Conservation (phyloP, 2,888 invertebrate species). For the Dioctria rufipes region DNA sequence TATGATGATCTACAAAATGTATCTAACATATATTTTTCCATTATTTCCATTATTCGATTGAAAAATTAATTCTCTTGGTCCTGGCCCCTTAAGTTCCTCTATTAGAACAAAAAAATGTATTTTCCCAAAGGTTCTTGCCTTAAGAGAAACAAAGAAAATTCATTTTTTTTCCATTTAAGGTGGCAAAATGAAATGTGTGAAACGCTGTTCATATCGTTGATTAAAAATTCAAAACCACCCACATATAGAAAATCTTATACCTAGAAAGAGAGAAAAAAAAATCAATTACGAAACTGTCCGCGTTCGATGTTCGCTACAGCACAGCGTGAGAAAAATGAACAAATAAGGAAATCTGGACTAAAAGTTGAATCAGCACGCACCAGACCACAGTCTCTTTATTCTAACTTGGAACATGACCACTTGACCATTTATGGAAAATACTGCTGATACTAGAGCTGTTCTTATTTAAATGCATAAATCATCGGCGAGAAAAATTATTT, state of each 20-base stretch:
- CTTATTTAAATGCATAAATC: slow-evolving; percentile 40
- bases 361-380: slow-evolving; percentile 7
- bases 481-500: slow-evolving; percentile 32
- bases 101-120: neutral
- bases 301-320: neutral
- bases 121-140: neutral
- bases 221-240: too few relatives aligned
- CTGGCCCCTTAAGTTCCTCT: slow-evolving; percentile 14
- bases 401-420: neutral
- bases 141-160: too few relatives aligned
- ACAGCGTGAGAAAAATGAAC: slow-evolving; percentile 38
- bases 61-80: neutral
- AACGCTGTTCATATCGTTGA: too few relatives aligned
- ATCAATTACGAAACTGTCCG: too few relatives aligned
- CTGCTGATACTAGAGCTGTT: neutral
- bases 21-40: too few relatives aligned
- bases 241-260: too few relatives aligned
- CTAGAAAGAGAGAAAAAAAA: too few relatives aligned
- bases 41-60: too few relatives aligned
- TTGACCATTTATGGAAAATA: slow-evolving; percentile 35
- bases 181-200: too few relatives aligned
- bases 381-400: neutral
- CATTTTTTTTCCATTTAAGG: too few relatives aligned
- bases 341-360: slow-evolving; percentile 17
- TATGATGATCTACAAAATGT: too few relatives aligned